Base-by-base conservation (phyloP, 1,140 invertebrate genomes). In the Lycorma delicatula region DNA sequence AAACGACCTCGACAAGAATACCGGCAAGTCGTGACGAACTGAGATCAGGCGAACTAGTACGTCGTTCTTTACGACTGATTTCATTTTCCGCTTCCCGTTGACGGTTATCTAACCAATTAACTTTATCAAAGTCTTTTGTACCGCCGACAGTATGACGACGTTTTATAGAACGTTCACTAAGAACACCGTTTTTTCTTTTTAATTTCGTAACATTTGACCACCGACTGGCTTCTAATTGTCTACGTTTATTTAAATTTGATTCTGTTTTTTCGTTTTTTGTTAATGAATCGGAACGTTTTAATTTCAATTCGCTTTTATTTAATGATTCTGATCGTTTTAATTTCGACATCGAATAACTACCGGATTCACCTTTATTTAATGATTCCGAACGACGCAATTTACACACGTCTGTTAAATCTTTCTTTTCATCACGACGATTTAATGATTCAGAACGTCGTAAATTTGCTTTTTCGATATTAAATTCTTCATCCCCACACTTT, bases 61-160 rank as follows among this genome's bases (percentile, higher is more conserved):
- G 66, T 3, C 81, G 62, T 44, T 77, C 71, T 53, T 74, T 74
- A 28, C 72, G 74, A 60, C 74, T 69, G 63, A 75, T 74, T 61
- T 78, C 64, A 64, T 75, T 67, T 62, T 79, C 73, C 34, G 75
- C 73, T 6, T 76, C 72, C 53, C 78, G 73, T 27, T 77, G 60
- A 55, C 77, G 74, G 60, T 78, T 80, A 54, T 79, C 78, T 56
- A 77, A 65, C 77, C 76, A 84, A 50, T 72, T 77, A 48, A 84
- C 75, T 63, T 85, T 83, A 64, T 85, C 83, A 26, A 84, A 87
- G 69, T 94, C 90, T 68, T 91, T 88, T 0, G 87, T 89, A 16
- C 91, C 91, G 27, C 91, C 91, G 0, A 95, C 90, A 1, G 91
- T 95, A 72, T 94, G 91, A n/a, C 91, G 76, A 12, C 91, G 76